Evolutionary conservation across 2,113 vertebrate genomes (phyloP), one percentile per base, ranked within the genome.

Genomic region (Delphinus delphis): DNA sequence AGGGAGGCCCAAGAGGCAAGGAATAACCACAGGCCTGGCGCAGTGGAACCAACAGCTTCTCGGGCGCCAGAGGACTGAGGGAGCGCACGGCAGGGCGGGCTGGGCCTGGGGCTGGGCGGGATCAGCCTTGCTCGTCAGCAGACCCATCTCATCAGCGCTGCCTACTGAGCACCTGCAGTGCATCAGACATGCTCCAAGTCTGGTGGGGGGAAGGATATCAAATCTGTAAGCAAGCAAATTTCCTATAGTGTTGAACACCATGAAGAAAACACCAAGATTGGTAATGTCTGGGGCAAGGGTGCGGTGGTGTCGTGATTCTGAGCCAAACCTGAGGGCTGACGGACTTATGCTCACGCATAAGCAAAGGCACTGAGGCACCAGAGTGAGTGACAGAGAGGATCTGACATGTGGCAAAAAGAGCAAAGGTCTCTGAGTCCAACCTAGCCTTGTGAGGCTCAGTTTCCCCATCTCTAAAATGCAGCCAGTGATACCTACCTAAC

Each of bases 101-200:
- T 11, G 2, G 60, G 12, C 33, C 3, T 21, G 1, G 38, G 25
- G 28, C 50, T 10, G 38, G 71, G 13, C 21, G 85, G 85, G 67
- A 38, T 20, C 41, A 0, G 0, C 25, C 71, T 0, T 20, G 26
- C 68, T 5, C 8, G 1, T 47, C 67, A 8, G 26, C 3, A 25
- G 41, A 7, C 55, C 62, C n/a, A 15, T 13, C 31, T n/a, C 80
- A 20, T 44, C 38, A 0, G 33, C 0, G 18, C 44, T 70, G 65
- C 50, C 63, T 12, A 4, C 0, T 47, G 68, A 70, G 68, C 36
- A 20, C 23, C 55, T 13, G 0, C 13, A 2, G 58, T 12, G 62
- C 41, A 13, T 33, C 17, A 0, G 28, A 12, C 4, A 0, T 18
- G 63, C 41, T 31, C 60, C 17, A 3, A 21, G 44, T 44, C 13